These are phyloP conservation scores for Scomber japonicus DNA, from an alignment of 2,113 vertebrate genomes.

Conservation along the genomic window DNA sequence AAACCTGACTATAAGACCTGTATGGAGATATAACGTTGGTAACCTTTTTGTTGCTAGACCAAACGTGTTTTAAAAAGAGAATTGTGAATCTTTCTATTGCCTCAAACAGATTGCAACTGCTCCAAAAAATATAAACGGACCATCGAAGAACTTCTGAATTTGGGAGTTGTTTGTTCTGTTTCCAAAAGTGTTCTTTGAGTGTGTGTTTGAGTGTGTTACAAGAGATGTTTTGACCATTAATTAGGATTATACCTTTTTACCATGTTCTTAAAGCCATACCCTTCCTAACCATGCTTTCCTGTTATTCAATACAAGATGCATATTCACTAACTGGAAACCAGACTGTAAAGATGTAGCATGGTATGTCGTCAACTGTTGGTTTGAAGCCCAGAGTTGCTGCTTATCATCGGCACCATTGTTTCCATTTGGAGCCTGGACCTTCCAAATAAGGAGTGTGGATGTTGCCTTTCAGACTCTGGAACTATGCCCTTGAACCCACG, in stretches of 20 bases:
- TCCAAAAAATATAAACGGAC: conserved; percentile 86
- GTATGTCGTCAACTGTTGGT: too few relatives aligned
- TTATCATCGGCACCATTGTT: too few relatives aligned
- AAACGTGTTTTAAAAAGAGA: conserved; percentile 85
- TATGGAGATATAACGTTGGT: conserved; percentile 81
- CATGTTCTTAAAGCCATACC: neutral
- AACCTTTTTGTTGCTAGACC: conserved; percentile 84
- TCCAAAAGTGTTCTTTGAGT: conserved; percentile 5
- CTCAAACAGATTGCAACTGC: conserved; percentile 86
- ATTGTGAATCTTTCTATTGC: conserved; percentile 88
- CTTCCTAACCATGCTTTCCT: neutral
- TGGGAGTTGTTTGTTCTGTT: conserved; percentile 70
- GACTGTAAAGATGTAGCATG: too few relatives aligned
- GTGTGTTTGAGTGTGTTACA: neutral
- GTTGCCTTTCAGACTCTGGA: too few relatives aligned
- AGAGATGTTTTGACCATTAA: neutral
- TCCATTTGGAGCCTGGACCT: too few relatives aligned
- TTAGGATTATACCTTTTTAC: neutral
- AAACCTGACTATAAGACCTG: conserved; percentile 79
- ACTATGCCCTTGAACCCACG: too few relatives aligned
- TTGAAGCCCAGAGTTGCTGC: too few relatives aligned
- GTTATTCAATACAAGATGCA: neutral
- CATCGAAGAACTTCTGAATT: conserved; percentile 74
- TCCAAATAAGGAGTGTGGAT: too few relatives aligned
- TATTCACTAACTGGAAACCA: neutral